phyloP scores from a whole-genome alignment of 1,140 invertebrate species.

The Trichonephila clavipes region DNA sequence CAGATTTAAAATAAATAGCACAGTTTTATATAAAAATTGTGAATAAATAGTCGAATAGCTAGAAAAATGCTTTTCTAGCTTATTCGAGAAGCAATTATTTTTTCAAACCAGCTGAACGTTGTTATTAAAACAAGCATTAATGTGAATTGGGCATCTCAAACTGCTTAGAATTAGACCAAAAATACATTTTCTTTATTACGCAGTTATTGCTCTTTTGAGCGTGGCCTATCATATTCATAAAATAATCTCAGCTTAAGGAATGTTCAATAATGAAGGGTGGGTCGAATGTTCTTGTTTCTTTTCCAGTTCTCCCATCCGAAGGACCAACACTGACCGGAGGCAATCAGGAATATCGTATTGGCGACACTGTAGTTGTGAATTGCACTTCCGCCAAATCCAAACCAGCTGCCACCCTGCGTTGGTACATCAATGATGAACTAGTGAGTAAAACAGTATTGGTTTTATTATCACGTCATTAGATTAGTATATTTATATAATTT shows the following conservation, averaged over 20 bases:
- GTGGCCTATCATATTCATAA: neutral
- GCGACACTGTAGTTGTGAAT: conserved; percentile 78
- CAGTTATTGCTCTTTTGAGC: neutral
- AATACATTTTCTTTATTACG: neutral
- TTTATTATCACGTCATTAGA: too few species aligned
- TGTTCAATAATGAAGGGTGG: conserved; percentile 44
- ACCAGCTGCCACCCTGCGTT: conserved; percentile 79
- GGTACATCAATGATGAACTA: conserved; percentile 79
- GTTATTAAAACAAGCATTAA: too few species aligned
- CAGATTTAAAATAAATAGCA: too few species aligned
- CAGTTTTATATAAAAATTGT: too few species aligned
- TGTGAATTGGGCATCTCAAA: too few species aligned
- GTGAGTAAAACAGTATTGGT: conserved; percentile 70
- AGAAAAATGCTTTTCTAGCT: too few species aligned
- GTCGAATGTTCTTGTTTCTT: conserved; percentile 65
- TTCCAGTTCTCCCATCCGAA: conserved; percentile 78
- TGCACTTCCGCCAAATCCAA: conserved; percentile 79
- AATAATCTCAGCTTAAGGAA: neutral
- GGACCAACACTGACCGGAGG: conserved; percentile 77
- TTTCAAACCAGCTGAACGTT: too few species aligned
- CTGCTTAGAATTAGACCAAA: too few species aligned
- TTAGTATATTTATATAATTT: too few species aligned
- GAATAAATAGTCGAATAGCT: too few species aligned
- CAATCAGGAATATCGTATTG: conserved; percentile 76
- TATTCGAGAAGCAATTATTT: too few species aligned